Percentiles rank a stretch among this genome's conserved stretches.
phyloP scores from a whole-genome alignment of 1,140 invertebrate genomes.

The Lysiphlebus fabarum region DNA sequence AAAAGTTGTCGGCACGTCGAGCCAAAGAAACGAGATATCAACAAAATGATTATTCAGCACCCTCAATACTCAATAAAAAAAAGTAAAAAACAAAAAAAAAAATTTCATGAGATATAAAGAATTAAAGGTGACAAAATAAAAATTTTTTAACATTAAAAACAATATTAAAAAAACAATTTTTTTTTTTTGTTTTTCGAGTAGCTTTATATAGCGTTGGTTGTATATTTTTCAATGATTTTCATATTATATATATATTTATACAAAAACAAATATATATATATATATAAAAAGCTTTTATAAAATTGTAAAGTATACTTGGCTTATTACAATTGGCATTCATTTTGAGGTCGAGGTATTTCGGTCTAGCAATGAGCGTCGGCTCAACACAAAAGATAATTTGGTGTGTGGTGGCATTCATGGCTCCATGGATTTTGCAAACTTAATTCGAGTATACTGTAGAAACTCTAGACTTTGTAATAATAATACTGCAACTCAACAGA shows the following conservation, averaged over 20 bases:
- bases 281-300: neutral
- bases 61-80: no score
- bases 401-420: conserved; percentile 5
- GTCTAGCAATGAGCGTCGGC: conserved; percentile 11
- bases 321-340: conserved; percentile 18
- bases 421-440: conserved; percentile 2
- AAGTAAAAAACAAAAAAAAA: neutral
- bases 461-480: neutral
- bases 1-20: neutral
- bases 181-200: neutral
- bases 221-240: conserved; percentile 1
- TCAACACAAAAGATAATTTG: conserved; percentile 14
- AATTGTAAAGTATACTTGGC: neutral
- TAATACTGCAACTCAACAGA: neutral
- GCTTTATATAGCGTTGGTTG: conserved; percentile 3
- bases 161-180: conserved; percentile 10
- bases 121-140: neutral
- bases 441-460: neutral
- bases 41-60: neutral
- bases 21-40: neutral
- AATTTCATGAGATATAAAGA: neutral
- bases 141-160: no score
- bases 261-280: no score
- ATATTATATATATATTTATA: neutral
- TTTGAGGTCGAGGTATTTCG: conserved; percentile 5